Base-by-base conservation (phyloP, 2,113 vertebrate genomes). In the Aplodontia rufa region DNA sequence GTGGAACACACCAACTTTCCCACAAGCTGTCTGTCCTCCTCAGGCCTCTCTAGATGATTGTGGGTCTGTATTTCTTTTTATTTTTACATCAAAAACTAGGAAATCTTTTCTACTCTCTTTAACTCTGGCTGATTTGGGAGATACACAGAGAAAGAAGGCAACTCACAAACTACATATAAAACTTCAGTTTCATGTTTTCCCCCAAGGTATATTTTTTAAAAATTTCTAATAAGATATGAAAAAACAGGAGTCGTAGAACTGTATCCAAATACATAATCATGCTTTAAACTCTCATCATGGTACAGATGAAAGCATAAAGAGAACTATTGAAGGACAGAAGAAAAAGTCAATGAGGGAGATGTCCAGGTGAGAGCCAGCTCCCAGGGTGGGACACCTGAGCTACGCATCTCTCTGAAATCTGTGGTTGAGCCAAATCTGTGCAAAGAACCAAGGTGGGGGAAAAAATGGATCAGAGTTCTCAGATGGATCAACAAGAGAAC, bases 221-320 rank as follows among this genome's bases (percentile, higher is more conserved):
- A 47, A 60, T 58, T 79, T 72, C n/a, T 51, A 78, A 76, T 42
- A 16, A 87, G 91, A 94, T 47, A 28, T 45, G 35, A 64, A 82
- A 92, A 13, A 75, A 42, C 1, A 68, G 49, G 10, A 68, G 37
- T 24, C 49, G 19, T 2, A 71, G 16, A 55, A 58, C 19, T 16
- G 6, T n/a, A 53, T 6, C 0, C 2, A 69, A 32, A 45, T 7
- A 53, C 7, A 76, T 6, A 40, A 64, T 7, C 5, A 0, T 3
- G 17, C 22, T 45, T 78, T 8, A 66, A 68, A 37, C 20, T 20
- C 75, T 93, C 35, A 24, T 82, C 60, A 13, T 3, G 24, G 8
- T 40, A n/a, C 51, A 40, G 28, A 47, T 24, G 20, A 40, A 76
- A 62, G 20, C 5, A 11, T 3, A 37, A 40, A n/a, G 16, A 30